Percentiles rank a stretch among this genome's conserved stretches.
phyloP scores from a whole-genome alignment of 1,140 invertebrate species.

The Pachyrhynchus sulphureomaculatus region DNA sequence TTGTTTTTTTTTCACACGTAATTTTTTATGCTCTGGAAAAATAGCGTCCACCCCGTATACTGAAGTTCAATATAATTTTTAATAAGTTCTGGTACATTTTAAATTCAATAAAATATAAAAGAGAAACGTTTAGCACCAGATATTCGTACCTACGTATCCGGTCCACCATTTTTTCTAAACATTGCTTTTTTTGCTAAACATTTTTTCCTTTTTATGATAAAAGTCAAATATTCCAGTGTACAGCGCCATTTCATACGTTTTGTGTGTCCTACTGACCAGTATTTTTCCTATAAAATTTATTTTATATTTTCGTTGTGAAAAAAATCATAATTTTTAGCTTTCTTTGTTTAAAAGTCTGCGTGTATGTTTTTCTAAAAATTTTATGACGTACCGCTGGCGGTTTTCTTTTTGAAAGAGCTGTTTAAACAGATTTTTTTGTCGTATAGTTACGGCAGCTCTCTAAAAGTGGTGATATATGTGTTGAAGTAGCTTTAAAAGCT shows the following conservation, averaged over 20 bases:
- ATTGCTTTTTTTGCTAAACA: neutral
- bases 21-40: too few species aligned
- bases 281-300: constrained; percentile 6
- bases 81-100: neutral
- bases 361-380: neutral
- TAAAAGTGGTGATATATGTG: constrained; percentile 5
- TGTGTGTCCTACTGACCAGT: constrained; percentile 14
- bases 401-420: neutral
- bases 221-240: neutral
- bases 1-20: too few species aligned
- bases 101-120: neutral
- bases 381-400: constrained; percentile 23
- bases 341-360: constrained; percentile 2
- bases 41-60: too few species aligned
- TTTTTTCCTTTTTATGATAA: neutral
- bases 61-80: too few species aligned
- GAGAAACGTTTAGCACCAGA: neutral
- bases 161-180: neutral
- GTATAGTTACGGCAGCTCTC: neutral
- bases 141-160: neutral
- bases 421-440: constrained; percentile 1
- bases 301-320: constrained; percentile 8
- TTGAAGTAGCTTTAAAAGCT: constrained; percentile 1
- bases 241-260: neutral
- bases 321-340: neutral